phyloP scores from a whole-genome alignment of 2,888 invertebrate genomes.

The Drosophila mimetica region DNA sequence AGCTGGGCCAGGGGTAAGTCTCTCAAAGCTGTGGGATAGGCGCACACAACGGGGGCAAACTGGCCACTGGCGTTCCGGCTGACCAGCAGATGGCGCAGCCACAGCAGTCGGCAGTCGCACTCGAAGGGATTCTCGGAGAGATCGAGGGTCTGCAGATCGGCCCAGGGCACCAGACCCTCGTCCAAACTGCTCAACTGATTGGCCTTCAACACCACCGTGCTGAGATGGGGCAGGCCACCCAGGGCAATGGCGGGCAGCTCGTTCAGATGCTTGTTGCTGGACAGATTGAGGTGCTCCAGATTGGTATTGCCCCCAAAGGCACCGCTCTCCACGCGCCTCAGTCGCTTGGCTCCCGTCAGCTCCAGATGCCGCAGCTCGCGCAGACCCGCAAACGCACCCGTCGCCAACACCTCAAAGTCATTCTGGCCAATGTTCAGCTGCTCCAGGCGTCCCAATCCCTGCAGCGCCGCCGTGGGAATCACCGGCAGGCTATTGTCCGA shows the following conservation, averaged over 20 bases:
- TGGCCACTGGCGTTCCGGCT: slow-evolving; percentile 82
- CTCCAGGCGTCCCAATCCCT: slow-evolving; percentile 90
- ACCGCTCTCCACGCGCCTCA: slow-evolving; percentile 90
- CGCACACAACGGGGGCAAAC: slow-evolving; percentile 87
- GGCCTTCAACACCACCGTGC: slow-evolving; percentile 90
- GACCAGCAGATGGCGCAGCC: slow-evolving; percentile 90
- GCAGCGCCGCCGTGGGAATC: slow-evolving; percentile 91
- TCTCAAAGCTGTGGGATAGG: slow-evolving; percentile 89
- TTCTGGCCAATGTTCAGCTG: slow-evolving; percentile 93
- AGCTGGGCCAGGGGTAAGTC: slow-evolving; percentile 89
- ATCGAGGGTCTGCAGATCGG: slow-evolving; percentile 90
- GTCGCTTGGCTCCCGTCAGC: slow-evolving; percentile 90
- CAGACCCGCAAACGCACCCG: slow-evolving; percentile 91
- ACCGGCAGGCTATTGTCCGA: slow-evolving; percentile 91
- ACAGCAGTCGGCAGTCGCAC: slow-evolving; percentile 92
- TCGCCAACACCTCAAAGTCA: slow-evolving; percentile 89
- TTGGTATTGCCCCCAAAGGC: slow-evolving; percentile 93
- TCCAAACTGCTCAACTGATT: slow-evolving; percentile 91
- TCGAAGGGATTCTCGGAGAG: slow-evolving; percentile 92
- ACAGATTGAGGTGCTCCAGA: slow-evolving; percentile 90
- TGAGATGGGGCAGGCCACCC: slow-evolving; percentile 91
- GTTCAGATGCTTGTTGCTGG: slow-evolving; percentile 90
- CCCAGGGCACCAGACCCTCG: slow-evolving; percentile 92
- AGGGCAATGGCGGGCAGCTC: slow-evolving; percentile 91
- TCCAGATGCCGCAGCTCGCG: slow-evolving; percentile 91